Evolutionary conservation across 1,140 invertebrate genomes (phyloP).

Genomic region (Diabrotica virgifera): DNA sequence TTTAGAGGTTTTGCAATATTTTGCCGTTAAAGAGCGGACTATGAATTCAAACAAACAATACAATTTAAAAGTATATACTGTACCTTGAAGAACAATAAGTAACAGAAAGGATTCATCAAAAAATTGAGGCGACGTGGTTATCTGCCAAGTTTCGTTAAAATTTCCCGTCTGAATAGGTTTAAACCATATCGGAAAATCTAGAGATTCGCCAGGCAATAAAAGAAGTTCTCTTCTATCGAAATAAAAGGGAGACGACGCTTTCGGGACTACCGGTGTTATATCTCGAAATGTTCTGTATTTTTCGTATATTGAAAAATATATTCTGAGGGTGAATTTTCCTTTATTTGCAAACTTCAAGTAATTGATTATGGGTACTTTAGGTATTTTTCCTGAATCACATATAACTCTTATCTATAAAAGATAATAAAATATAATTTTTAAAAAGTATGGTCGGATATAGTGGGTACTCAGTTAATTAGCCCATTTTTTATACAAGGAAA

Average conservation of each 20-base stretch:
- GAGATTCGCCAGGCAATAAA: slow-evolving; percentile 25
- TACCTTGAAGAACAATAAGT: slow-evolving; percentile 25
- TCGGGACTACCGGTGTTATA: slow-evolving; percentile 11
- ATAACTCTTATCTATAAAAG: slow-evolving; percentile 19
- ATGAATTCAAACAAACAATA: too few relatives aligned
- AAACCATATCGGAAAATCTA: slow-evolving; percentile 31
- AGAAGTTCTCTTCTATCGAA: slow-evolving; percentile 31
- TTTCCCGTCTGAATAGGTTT: slow-evolving; percentile 23
- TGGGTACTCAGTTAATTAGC: too few relatives aligned
- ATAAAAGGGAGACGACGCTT: slow-evolving; percentile 27
- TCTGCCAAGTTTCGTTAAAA: slow-evolving; percentile 34
- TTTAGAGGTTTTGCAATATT: too few relatives aligned
- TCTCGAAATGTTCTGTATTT: slow-evolving; percentile 32
- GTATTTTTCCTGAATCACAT: slow-evolving; percentile 27
- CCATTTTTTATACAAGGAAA: too few relatives aligned
- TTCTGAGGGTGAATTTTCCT: slow-evolving; percentile 24
- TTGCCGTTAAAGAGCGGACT: too few relatives aligned
- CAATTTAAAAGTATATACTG: neutral
- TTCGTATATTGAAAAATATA: slow-evolving; percentile 26
- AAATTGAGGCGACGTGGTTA: slow-evolving; percentile 29
- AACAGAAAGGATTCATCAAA: slow-evolving; percentile 27
- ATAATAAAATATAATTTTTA: too few relatives aligned
- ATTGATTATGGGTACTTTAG: slow-evolving; percentile 4
- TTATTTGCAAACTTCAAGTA: slow-evolving; percentile 29
- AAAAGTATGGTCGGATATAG: too few relatives aligned